Evolutionary conservation across 2,888 invertebrate genomes (phyloP), one percentile per base, ranked within the genome.

Genomic region (Heliothis peltigera): DNA sequence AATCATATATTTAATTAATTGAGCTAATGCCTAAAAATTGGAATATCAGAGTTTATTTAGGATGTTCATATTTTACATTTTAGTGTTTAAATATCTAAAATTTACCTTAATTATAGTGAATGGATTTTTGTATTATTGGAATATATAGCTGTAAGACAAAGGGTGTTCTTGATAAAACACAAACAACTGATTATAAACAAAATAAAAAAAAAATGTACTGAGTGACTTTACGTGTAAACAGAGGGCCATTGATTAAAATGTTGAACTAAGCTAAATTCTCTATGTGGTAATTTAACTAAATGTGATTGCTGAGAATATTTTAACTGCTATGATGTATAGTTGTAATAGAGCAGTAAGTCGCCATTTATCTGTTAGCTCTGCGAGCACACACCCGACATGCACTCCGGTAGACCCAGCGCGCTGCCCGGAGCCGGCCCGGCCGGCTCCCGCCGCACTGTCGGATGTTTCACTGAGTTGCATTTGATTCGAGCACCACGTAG

Each of bases 1-100:
- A 89, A 93, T 88, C 92, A 91, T 94, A 93, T 93, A 92, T 91
- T 92, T 91, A 92, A 92, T 92, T 93, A 92, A 93, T 92, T 92
- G 94, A 92, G 92, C 94, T 94, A 94, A 95, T 90, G 94, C 94
- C 94, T 95, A 94, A 92, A 77, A 93, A 93, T 94, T 94, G 94
- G 94, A 93, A 94, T 95, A 94, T 95, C 95, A 95, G 95, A 95
- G 94, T 95, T 95, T 95, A 95, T 95, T 95, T 94, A 95, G 94
- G 94, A 95, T 91, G 94, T 94, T 94, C 92, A 94, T 94, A 94
- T 94, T 94, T 94, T 95, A 95, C 94, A 94, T 95, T 94, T 93
- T 94, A 94, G 94, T 92, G 91, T 92, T 94, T 94, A 94, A 94
- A 93, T 94, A 94, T 93, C 94, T 94, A 94, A 95, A 94, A 94